These are phyloP conservation scores for Hypotaenidia okinawae DNA, from an alignment of 2,797 vertebrate genomes.

Conservation along the genomic window DNA sequence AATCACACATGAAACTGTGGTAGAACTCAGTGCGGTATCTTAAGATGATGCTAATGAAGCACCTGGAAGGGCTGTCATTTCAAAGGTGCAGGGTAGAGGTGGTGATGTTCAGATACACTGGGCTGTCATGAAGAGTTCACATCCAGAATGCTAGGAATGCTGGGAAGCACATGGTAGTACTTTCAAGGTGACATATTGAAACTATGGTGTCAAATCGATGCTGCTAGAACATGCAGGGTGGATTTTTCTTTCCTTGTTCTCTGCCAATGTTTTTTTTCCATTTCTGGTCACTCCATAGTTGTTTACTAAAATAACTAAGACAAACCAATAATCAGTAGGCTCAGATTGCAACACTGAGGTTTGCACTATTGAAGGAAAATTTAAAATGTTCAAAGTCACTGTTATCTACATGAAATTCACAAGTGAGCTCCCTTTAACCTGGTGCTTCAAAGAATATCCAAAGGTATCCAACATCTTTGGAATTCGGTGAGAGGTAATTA, in stretches of 20 bases:
- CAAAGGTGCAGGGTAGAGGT: not conserved
- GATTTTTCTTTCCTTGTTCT: not conserved
- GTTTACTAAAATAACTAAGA: not conserved
- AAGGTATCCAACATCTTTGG: not conserved
- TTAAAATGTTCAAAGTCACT: not conserved
- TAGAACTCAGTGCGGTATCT: not conserved
- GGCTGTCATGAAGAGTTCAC: not conserved
- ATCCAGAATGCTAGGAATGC: not conserved
- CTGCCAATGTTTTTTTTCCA: not conserved
- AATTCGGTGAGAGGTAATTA: not conserved
- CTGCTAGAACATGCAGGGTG: not conserved
- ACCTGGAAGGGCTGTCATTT: not conserved
- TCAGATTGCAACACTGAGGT: not conserved
- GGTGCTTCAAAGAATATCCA: not conserved
- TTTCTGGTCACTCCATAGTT: not conserved
- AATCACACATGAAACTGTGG: not conserved
- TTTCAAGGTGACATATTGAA: not conserved
- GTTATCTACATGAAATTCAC: not conserved
- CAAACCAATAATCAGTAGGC: not conserved
- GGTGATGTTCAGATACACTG: not conserved
- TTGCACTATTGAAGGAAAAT: not conserved
- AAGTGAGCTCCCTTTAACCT: not conserved
- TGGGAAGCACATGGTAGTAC: not conserved
- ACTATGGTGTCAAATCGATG: accelerated
- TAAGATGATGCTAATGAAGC: not conserved